Percentiles rank a stretch among this genome's conserved stretches.
Conservation (phyloP, 2,888 invertebrate genomes). For the Pandemis corylana region DNA sequence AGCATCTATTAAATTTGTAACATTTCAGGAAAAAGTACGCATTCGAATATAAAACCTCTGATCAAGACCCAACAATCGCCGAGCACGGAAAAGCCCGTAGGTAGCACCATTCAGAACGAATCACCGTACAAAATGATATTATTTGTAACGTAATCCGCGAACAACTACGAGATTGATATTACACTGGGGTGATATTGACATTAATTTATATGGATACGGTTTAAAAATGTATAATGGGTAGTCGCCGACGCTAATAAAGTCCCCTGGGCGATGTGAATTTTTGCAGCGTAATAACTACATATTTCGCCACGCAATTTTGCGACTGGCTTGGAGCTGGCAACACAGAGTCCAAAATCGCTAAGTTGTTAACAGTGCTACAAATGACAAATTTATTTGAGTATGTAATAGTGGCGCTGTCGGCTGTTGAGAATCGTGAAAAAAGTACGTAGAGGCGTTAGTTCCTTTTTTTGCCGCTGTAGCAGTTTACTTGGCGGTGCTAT, state of each 20-base stretch:
- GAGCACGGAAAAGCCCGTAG: constrained; percentile 56
- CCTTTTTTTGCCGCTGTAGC: constrained; percentile 1
- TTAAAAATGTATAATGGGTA: constrained; percentile 84
- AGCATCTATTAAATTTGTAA: no score
- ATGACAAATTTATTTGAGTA: constrained; percentile 13
- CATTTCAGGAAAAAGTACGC: not conserved
- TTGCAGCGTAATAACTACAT: constrained; percentile 54
- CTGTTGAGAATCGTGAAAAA: not conserved
- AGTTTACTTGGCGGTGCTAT: constrained; percentile 23
- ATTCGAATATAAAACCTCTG: constrained; percentile 44
- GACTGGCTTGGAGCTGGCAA: constrained; percentile 42
- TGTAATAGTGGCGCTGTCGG: constrained; percentile 6
- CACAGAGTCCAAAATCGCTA: constrained; percentile 11
- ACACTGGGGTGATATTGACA: constrained; percentile 82
- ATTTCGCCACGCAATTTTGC: constrained; percentile 39
- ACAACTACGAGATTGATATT: constrained; percentile 83
- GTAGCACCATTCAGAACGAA: constrained; percentile 82
- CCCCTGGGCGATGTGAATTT: constrained; percentile 67
- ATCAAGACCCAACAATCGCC: constrained; percentile 54
- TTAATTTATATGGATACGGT: constrained; percentile 85
- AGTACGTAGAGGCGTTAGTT: constrained; percentile 9
- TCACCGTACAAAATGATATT: constrained; percentile 85
- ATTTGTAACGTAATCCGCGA: constrained; percentile 85
- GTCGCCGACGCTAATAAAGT: constrained; percentile 79
- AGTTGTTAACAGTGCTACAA: constrained; percentile 2